Evolutionary conservation across 1,140 invertebrate genomes (phyloP).

Genomic region (Temnothorax nylanderi): DNA sequence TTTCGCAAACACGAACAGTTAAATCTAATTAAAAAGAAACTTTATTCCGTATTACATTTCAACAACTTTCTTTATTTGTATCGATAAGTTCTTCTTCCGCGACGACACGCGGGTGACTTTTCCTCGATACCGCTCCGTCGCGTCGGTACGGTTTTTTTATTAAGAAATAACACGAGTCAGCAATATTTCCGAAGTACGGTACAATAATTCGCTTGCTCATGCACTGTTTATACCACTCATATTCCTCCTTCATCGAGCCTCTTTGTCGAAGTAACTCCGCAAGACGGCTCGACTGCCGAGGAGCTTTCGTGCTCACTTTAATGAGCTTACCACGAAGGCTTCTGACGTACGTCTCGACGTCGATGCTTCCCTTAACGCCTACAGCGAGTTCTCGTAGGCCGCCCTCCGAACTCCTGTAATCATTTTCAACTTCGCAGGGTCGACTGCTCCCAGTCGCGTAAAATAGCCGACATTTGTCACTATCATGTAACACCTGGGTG

Average conservation of each 20-base stretch:
- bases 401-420: slow-evolving; percentile 47
- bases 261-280: slow-evolving; percentile 48
- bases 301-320: slow-evolving; percentile 20
- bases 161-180: slow-evolving; percentile 65
- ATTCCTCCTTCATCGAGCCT: slow-evolving; percentile 35
- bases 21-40: background rate
- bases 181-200: slow-evolving; percentile 70
- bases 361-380: slow-evolving; percentile 66
- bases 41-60: slow-evolving; percentile 35
- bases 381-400: slow-evolving; percentile 68
- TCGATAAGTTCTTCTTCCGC: background rate
- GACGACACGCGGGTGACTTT: background rate
- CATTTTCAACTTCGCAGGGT: slow-evolving; percentile 7
- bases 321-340: slow-evolving; percentile 54
- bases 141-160: slow-evolving; percentile 48
- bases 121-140: slow-evolving; percentile 3
- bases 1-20: background rate
- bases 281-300: slow-evolving; percentile 43
- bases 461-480: slow-evolving; percentile 10
- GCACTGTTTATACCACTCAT: slow-evolving; percentile 74
- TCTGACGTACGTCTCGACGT: slow-evolving; percentile 69
- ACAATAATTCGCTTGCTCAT: slow-evolving; percentile 66
- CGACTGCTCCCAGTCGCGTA: background rate
- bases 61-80: slow-evolving; percentile 16
- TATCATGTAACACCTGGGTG: slow-evolving; percentile 43